Evolutionary conservation across 1,140 invertebrate genomes (phyloP).

Genomic region (Diabrotica virgifera): DNA sequence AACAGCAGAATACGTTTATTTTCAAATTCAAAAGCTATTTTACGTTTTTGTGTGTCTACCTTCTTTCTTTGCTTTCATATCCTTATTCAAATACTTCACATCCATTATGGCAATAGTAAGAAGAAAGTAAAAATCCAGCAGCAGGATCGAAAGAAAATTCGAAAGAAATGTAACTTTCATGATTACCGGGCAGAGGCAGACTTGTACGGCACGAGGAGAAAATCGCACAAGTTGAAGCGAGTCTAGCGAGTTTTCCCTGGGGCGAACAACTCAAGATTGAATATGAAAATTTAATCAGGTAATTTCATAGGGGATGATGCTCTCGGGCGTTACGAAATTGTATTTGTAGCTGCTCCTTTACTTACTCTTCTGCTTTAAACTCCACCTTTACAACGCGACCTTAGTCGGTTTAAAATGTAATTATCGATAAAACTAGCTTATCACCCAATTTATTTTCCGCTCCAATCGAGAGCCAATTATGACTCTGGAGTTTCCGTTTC

Average conservation of each 20-base stretch:
- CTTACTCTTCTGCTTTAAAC: slow-evolving; percentile 24
- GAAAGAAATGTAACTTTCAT: slow-evolving; percentile 11
- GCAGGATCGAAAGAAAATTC: neutral
- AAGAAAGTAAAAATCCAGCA: neutral
- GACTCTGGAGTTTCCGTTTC: neutral
- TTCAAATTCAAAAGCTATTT: neutral
- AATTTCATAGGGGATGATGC: slow-evolving; percentile 55
- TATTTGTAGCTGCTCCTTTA: slow-evolving; percentile 33
- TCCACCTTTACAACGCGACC: slow-evolving; percentile 24
- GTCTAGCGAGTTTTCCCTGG: slow-evolving; percentile 39
- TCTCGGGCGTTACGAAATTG: slow-evolving; percentile 30
- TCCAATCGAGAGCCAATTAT: slow-evolving; percentile 22
- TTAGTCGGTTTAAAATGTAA: slow-evolving; percentile 35
- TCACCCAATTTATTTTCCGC: slow-evolving; percentile 29
- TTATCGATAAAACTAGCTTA: slow-evolving; percentile 35
- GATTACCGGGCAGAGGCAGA: slow-evolving; percentile 1
- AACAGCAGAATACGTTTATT: neutral
- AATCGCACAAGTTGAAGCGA: slow-evolving; percentile 31
- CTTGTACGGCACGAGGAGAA: slow-evolving; percentile 22
- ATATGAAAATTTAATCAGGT: slow-evolving; percentile 66
- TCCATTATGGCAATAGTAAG: neutral
- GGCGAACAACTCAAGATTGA: slow-evolving; percentile 61
- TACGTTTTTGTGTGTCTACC: neutral
- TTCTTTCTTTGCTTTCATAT: neutral
- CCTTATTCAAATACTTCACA: neutral